These are phyloP conservation scores for Zaprionus ghesquierei DNA, from an alignment of 1,140 invertebrate species.

Conservation along the genomic window DNA sequence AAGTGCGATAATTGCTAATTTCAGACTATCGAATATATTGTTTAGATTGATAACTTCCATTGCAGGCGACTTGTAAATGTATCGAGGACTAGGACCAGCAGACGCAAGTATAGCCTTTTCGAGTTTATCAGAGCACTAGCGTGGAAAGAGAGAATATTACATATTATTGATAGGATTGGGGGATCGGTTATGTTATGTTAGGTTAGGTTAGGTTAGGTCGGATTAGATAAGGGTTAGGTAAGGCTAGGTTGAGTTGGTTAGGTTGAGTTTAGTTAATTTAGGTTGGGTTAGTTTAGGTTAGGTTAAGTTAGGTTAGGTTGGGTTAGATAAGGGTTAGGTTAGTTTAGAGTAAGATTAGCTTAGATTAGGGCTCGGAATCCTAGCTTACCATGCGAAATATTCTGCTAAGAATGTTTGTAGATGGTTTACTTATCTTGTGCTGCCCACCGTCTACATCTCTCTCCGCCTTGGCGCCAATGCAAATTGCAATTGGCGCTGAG, in stretches of 20 bases:
- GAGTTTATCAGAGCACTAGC: constrained; percentile 21
- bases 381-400: not conserved
- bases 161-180: no score
- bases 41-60: constrained; percentile 45
- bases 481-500: not conserved
- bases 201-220: no score
- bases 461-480: not conserved
- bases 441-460: not conserved
- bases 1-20: constrained; percentile 40
- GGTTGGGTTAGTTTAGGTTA: no score
- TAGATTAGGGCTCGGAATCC: no score
- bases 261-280: no score
- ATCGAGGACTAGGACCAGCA: constrained; percentile 4
- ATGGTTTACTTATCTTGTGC: not conserved
- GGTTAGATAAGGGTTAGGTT: no score
- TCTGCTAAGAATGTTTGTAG: not conserved
- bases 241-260: no score
- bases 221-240: no score
- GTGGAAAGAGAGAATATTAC: not conserved
- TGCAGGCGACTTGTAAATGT: constrained; percentile 29
- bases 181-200: no score
- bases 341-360: no score
- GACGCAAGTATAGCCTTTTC: constrained; percentile 19
- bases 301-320: no score
- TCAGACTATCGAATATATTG: constrained; percentile 21